Conservation (phyloP, 1,140 invertebrate genomes). For the Teleopsis dalmanni region DNA sequence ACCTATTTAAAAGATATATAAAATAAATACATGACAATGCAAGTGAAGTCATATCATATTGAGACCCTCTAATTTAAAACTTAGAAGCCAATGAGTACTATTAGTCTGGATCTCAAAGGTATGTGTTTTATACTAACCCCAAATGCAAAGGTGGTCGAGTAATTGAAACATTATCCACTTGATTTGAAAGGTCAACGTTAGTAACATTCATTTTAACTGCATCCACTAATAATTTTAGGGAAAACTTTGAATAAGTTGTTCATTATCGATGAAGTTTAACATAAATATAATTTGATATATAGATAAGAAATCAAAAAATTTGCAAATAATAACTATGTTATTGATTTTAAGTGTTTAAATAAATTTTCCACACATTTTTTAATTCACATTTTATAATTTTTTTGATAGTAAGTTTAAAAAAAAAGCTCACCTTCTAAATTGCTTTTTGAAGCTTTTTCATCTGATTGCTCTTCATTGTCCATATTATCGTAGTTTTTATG, state of each 20-base stretch:
- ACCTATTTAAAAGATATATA: conserved; percentile 54
- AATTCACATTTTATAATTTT: no score
- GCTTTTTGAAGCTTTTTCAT: neutral
- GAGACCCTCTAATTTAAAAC: neutral
- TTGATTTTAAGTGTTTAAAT: no score
- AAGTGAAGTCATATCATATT: neutral
- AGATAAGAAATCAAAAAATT: no score
- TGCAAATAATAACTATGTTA: no score
- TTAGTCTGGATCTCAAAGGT: no score
- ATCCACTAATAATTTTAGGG: no score
- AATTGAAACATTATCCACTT: conserved; percentile 63
- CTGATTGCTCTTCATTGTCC: conserved; percentile 17
- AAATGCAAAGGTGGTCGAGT: conserved; percentile 60
- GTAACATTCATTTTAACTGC: no score
- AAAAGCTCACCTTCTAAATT: neutral
- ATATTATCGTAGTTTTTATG: conserved; percentile 35
- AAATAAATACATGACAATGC: neutral
- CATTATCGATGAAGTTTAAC: no score
- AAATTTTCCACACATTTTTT: no score
- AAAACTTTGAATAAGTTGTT: no score
- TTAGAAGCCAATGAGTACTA: neutral
- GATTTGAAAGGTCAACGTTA: conserved; percentile 6
- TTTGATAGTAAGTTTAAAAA: no score
- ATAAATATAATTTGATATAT: no score
- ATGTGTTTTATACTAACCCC: conserved; percentile 66